A percentile compares a stretch with the other conserved stretches of the same genome.
Evolutionary conservation across 2,113 vertebrate genomes (phyloP).

Genomic region (Potamarius usumacintae): DNA sequence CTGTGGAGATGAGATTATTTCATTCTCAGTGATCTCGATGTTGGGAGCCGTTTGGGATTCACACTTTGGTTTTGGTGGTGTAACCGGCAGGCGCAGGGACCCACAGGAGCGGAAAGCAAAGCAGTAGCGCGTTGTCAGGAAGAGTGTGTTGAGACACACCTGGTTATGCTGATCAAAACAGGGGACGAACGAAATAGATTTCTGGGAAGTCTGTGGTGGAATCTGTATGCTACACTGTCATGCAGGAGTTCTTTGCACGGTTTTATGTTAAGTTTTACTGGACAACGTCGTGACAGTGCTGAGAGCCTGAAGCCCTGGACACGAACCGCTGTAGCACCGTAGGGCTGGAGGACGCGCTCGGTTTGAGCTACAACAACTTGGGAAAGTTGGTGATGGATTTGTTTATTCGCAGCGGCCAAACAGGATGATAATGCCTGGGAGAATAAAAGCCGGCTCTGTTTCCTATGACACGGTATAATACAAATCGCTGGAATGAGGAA

Average conservation of each 20-base stretch:
- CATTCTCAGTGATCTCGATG: too few species aligned
- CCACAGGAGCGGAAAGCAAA: background rate
- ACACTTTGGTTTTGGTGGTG: background rate
- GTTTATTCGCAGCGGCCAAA: background rate
- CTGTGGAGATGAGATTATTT: too few species aligned
- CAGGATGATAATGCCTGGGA: background rate
- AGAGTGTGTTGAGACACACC: constrained; percentile 42
- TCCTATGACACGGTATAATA: background rate
- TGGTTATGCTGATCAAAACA: constrained; percentile 34
- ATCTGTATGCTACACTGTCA: too few species aligned
- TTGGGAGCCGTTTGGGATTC: background rate
- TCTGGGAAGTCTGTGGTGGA: too few species aligned
- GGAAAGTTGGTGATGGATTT: background rate
- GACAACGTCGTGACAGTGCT: background rate
- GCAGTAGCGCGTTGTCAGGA: background rate
- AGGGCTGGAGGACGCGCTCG: background rate
- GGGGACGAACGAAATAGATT: background rate
- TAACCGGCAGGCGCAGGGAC: constrained; percentile 46
- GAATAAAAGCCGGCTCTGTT: background rate
- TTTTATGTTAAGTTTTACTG: background rate
- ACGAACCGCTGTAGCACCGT: background rate
- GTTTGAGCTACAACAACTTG: background rate
- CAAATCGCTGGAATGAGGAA: background rate
- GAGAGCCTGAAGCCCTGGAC: background rate
- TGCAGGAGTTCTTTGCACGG: background rate